These are phyloP conservation scores for Cantharis rufa DNA, from an alignment of 2,888 invertebrate species.

Conservation along the genomic window DNA sequence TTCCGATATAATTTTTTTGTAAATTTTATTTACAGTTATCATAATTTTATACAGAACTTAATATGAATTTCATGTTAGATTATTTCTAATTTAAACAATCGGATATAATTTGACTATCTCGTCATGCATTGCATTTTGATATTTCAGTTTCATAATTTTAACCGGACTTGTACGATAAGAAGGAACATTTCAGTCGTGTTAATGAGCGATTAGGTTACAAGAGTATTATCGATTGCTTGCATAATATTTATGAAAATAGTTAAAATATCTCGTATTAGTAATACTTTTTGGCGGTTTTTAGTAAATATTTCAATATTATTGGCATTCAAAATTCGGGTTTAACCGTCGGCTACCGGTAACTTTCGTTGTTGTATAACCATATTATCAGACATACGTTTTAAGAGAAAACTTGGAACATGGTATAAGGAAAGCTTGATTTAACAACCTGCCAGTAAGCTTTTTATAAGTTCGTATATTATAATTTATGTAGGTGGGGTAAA, in stretches of 20 bases:
- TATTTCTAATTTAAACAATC: neutral
- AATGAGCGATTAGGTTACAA: neutral
- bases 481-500: conserved; percentile 41
- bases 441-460: conserved; percentile 29
- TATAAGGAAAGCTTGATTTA: conserved; percentile 15
- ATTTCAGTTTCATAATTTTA: neutral
- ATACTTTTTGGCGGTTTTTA: neutral
- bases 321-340: conserved; percentile 12
- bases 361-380: conserved; percentile 27
- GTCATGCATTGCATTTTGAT: neutral
- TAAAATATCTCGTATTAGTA: neutral
- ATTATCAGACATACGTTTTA: conserved; percentile 29
- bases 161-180: neutral
- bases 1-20: neutral
- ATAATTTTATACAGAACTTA: neutral
- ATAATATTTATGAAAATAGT: neutral
- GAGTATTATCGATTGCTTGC: neutral
- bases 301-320: neutral
- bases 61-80: neutral
- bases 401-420: conserved; percentile 13
- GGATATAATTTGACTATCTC: neutral
- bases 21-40: neutral
- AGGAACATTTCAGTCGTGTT: neutral
- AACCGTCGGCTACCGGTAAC: conserved; percentile 31
- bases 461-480: conserved; percentile 33